Percentiles rank a stretch among this genome's conserved stretches.
Evolutionary conservation across 2,797 vertebrate species (phyloP).

Genomic region (Notoglanidium macrostoma): DNA sequence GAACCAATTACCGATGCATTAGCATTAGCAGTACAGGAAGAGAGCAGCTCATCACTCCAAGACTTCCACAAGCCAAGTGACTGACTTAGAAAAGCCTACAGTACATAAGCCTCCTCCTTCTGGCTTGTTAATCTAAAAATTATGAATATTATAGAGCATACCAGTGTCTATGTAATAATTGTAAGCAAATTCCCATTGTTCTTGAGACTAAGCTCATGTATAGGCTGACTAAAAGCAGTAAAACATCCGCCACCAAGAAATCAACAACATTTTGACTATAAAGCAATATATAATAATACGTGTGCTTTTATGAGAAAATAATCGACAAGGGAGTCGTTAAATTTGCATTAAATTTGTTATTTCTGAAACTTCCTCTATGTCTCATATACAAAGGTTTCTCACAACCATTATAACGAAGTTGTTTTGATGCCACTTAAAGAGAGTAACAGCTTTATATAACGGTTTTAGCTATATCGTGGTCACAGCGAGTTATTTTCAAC

Average conservation of each 20-base stretch:
- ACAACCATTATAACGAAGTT: neutral
- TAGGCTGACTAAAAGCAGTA: neutral
- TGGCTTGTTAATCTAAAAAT: neutral
- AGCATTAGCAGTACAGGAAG: conserved; percentile 46
- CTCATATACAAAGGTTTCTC: neutral
- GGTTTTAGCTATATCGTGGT: neutral
- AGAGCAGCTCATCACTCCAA: conserved; percentile 19
- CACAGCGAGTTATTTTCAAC: neutral
- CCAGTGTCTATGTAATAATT: neutral
- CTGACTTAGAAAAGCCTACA: neutral
- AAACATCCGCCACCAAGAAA: neutral
- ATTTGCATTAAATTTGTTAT: neutral
- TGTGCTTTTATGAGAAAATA: neutral
- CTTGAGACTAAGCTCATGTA: neutral
- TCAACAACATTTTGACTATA: neutral
- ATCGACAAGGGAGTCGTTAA: neutral
- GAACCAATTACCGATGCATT: conserved; percentile 54
- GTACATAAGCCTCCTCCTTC: neutral
- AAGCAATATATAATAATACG: neutral
- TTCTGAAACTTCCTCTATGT: neutral
- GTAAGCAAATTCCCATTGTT: neutral
- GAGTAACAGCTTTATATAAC: neutral
- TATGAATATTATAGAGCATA: neutral
- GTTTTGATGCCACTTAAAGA: neutral
- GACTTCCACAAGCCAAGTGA: conserved; percentile 10